Base-by-base conservation (phyloP, 2,888 invertebrate species). In the Zeuzera pyrina region DNA sequence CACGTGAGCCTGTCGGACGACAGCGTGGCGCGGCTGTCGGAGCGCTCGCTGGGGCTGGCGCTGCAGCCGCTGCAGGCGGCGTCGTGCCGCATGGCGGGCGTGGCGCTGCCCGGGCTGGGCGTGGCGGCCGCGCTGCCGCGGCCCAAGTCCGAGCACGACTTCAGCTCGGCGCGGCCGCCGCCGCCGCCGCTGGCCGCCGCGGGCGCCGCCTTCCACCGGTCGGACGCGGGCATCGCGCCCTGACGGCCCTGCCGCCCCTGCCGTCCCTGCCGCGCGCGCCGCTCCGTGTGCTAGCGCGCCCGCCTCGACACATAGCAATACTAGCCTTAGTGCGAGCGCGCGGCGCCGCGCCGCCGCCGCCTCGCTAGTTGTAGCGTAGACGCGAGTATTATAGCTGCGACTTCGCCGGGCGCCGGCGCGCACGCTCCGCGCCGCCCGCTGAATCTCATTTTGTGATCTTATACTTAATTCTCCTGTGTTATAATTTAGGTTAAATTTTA, bases 111-210 rank as follows among this genome's bases (percentile, higher is more conserved):
- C 45, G 87, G 88, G 39, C 74, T 90, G 48, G 86, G 83, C 48
- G 78, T 78, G 45, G 78, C 79, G 6, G 83, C 86, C 44, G 68
- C 87, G 35, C 85, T 91, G 49, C 93, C 93, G 13, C 85, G 92
- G 51, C 93, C 93, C 55, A 92, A 92, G 76, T 92, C 92, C 41
- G 93, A 93, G 71, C 91, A 90, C 83, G 92, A 92, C 78, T 92
- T 93, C 76, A 87, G 89, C 76, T 86, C 89, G 24, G 84, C 79
- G 58, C 85, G 87, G 48, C 72, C 86, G 53, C 85, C 85, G 53
- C 73, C 85, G 53, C 81, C 86, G 53, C 72, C 78, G 58, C 65
- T 71, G 38, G 67, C 84, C 38, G 59, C 84, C 47, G 79, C 84
- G 41, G 69, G 84, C 52, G 81, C 86, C 57, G 79, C 88, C 61